phyloP scores from a whole-genome alignment of 2,797 vertebrate species.

The Lophura swinhoii region DNA sequence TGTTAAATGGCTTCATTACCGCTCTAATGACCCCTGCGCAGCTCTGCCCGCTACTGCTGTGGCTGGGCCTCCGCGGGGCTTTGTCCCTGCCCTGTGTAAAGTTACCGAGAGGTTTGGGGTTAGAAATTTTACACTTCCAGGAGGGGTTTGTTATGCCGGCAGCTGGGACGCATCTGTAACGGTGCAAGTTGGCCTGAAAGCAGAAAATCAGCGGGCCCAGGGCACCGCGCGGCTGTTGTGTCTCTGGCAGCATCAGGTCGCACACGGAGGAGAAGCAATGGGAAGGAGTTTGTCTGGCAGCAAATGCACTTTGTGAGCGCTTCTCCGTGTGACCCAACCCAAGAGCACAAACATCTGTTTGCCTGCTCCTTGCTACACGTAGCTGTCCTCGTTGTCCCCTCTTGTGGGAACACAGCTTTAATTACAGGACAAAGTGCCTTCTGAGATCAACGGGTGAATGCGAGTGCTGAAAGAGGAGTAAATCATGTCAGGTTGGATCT shows the following conservation, averaged over 20 bases:
- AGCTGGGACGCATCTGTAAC: constrained; percentile 96
- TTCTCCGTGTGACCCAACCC: background rate
- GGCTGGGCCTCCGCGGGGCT: constrained; percentile 71
- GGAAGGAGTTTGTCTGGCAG: background rate
- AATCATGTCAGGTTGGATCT: background rate
- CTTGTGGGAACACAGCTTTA: background rate
- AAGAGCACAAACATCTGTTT: background rate
- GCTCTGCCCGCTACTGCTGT: constrained; percentile 76
- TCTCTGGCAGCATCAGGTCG: constrained; percentile 72
- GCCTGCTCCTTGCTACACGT: background rate
- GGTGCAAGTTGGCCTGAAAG: constrained; percentile 83
- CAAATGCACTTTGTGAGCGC: background rate
- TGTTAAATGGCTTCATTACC: constrained; percentile 82
- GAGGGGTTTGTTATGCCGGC: constrained; percentile 74
- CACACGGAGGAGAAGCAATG: constrained; percentile 34
- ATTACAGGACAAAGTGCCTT: background rate
- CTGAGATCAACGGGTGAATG: background rate
- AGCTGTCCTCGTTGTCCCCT: background rate
- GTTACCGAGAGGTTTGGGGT: constrained; percentile 75
- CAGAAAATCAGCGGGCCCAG: constrained; percentile 81
- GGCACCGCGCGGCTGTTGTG: constrained; percentile 73
- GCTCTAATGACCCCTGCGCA: constrained; percentile 81
- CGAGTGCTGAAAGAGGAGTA: background rate
- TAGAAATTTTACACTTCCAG: constrained; percentile 91
- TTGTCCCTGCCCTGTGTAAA: constrained; percentile 82